Evolutionary conservation across 2,888 invertebrate species (phyloP).

Genomic region (Eucera pruinosa): DNA sequence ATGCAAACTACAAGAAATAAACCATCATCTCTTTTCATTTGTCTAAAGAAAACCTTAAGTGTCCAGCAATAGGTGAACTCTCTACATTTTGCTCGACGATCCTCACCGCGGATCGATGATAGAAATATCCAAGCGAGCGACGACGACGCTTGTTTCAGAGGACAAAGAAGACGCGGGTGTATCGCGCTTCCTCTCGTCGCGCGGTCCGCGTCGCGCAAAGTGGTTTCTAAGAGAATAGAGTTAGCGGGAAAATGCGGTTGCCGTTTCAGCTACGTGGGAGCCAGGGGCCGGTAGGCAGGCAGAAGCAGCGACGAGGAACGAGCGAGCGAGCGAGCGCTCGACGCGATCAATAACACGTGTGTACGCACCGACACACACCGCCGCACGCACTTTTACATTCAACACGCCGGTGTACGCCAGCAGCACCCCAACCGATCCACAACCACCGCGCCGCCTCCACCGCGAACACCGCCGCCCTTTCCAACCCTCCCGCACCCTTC

Average conservation of each 20-base stretch:
- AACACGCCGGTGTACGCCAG: slow-evolving; percentile 52
- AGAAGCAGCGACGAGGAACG: slow-evolving; percentile 51
- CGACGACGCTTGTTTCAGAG: too few relatives aligned
- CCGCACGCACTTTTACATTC: slow-evolving; percentile 73
- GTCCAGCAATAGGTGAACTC: too few relatives aligned
- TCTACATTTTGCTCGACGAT: background rate
- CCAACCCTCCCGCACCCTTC: background rate
- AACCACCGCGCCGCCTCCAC: slow-evolving; percentile 49
- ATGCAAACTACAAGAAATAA: too few relatives aligned
- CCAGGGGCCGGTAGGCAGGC: slow-evolving; percentile 38
- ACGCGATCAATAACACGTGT: slow-evolving; percentile 84
- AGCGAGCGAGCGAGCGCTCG: slow-evolving; percentile 65
- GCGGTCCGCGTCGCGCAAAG: slow-evolving; percentile 29
- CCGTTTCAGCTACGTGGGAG: slow-evolving; percentile 69
- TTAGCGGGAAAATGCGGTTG: slow-evolving; percentile 79
- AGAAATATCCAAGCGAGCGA: background rate
- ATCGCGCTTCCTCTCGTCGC: background rate
- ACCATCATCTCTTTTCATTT: too few relatives aligned
- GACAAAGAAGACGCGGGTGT: slow-evolving; percentile 9
- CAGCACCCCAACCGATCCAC: slow-evolving; percentile 60
- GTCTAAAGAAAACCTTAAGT: too few relatives aligned
- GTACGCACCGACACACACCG: slow-evolving; percentile 80
- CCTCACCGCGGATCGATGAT: background rate
- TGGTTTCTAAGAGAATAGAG: slow-evolving; percentile 75
- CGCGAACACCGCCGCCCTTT: slow-evolving; percentile 35